Conservation (phyloP, 2,797 vertebrate genomes). For the Acipenser transmontanus region DNA sequence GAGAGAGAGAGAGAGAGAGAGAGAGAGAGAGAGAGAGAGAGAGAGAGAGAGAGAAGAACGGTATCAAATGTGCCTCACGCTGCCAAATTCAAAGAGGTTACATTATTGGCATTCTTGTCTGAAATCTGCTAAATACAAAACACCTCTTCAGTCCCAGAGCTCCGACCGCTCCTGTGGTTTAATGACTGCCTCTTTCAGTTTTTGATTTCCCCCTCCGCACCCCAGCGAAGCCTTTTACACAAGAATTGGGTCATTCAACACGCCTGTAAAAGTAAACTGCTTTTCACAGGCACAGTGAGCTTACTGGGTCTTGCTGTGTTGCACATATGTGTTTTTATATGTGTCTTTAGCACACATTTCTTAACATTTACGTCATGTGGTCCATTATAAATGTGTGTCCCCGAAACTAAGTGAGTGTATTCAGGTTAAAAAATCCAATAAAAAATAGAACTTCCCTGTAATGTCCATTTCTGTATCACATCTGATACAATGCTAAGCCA, state of each 20-base stretch:
- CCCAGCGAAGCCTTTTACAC: constrained; percentile 47
- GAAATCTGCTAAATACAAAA: constrained; percentile 31
- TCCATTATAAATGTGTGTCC: too few relatives aligned
- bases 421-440: too few relatives aligned
- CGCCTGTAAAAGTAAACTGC: too few relatives aligned
- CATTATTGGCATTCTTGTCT: constrained; percentile 55
- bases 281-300: too few relatives aligned
- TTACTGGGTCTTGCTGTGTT: too few relatives aligned
- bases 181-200: constrained; percentile 42
- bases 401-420: too few relatives aligned
- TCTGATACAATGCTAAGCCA: too few relatives aligned
- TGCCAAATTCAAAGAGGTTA: constrained; percentile 49
- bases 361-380: too few relatives aligned
- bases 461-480: too few relatives aligned
- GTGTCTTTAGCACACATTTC: too few relatives aligned
- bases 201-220: constrained; percentile 50
- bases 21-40: constrained; percentile 27
- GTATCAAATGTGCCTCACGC: constrained; percentile 41
- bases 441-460: too few relatives aligned
- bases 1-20: constrained; percentile 30
- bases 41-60: constrained; percentile 5
- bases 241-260: constrained; percentile 22
- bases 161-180: constrained; percentile 36
- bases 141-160: constrained; percentile 1
- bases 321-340: too few relatives aligned